Percentiles rank a stretch among this genome's conserved stretches.
Conservation (phyloP, 2,797 vertebrate species). For the Falco rusticolus region DNA sequence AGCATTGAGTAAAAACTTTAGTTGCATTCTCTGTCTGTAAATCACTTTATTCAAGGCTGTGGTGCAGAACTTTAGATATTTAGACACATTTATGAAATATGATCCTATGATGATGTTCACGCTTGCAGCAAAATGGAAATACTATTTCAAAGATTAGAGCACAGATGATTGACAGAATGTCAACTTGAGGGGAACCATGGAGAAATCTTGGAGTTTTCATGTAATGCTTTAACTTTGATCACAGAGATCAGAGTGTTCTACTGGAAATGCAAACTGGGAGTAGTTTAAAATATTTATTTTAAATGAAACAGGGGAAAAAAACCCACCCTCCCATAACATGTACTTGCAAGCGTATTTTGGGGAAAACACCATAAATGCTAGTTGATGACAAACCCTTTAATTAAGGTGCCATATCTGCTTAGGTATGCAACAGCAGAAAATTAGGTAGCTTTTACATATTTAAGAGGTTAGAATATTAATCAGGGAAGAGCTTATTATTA, state of each 20-base stretch:
- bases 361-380: constrained; percentile 37
- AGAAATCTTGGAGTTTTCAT: constrained; percentile 9
- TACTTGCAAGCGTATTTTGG: constrained; percentile 26
- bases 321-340: not conserved
- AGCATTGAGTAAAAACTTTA: not conserved
- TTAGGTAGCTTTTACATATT: constrained; percentile 69
- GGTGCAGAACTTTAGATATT: not conserved
- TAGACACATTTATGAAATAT: not conserved
- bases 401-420: constrained; percentile 53
- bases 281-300: constrained; percentile 58
- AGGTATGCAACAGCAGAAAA: constrained; percentile 56
- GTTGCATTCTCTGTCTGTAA: not conserved
- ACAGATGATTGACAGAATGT: not conserved
- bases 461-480: constrained; percentile 67
- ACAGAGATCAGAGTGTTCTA: constrained; percentile 27
- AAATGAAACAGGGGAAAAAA: not conserved
- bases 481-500: constrained; percentile 32
- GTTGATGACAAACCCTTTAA: constrained; percentile 61
- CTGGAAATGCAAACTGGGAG: constrained; percentile 8
- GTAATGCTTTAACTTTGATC: constrained; percentile 40
- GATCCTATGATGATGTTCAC: constrained; percentile 7
- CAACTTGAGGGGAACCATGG: not conserved
- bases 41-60: not conserved
- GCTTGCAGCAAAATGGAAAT: constrained; percentile 29
- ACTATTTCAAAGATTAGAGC: constrained; percentile 32